Percentiles rank a stretch among this genome's conserved stretches.
These are phyloP conservation scores for Turdus rufiventris DNA, from an alignment of 2,113 vertebrate species.

Conservation along the genomic window DNA sequence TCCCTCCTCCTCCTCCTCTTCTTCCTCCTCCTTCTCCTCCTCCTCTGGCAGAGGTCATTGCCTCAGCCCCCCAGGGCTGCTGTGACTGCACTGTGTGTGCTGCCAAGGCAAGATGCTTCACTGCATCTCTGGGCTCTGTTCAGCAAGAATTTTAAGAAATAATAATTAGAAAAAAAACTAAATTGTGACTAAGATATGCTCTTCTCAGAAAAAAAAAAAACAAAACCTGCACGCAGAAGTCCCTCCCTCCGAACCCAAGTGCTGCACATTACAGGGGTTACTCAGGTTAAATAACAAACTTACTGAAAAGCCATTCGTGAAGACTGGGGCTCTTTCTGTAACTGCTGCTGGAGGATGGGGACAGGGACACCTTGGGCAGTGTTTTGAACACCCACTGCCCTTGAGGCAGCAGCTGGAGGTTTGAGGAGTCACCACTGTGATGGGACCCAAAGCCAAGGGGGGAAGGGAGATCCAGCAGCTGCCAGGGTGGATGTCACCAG, in stretches of 20 bases:
- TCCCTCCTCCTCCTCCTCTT: background rate
- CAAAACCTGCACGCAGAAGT: background rate
- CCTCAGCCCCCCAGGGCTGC: background rate
- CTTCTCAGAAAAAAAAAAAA: background rate
- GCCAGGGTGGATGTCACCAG: background rate
- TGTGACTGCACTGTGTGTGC: background rate
- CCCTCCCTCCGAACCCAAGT: background rate
- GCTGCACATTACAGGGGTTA: background rate
- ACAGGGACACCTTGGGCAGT: background rate
- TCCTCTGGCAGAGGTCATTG: background rate
- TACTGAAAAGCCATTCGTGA: background rate
- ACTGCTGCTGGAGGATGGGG: background rate
- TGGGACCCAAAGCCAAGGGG: rapidly evolving
- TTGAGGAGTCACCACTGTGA: background rate
- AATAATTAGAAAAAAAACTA: too few species aligned
- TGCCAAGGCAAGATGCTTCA: background rate
- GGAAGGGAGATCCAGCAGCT: background rate
- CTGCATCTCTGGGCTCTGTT: background rate
- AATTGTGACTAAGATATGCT: background rate
- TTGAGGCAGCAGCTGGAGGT: background rate
- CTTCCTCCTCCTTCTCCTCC: background rate
- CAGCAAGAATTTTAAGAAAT: background rate
- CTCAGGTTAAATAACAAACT: background rate
- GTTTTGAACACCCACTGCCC: background rate
- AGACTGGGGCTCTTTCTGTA: background rate